Base-by-base conservation (phyloP, 2,888 invertebrate species). In the Macropis europaea region DNA sequence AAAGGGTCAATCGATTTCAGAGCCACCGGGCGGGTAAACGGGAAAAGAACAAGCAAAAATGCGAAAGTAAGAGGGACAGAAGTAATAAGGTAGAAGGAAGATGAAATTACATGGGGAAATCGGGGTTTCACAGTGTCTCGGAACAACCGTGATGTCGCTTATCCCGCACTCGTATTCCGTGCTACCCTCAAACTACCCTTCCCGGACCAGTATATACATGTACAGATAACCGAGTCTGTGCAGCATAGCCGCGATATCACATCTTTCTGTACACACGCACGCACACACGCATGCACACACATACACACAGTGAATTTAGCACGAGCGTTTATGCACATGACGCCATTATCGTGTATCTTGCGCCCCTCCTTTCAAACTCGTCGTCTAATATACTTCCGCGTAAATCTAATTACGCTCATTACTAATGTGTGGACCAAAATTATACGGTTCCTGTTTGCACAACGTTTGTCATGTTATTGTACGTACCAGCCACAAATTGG, bases 261-360 rank as follows among this genome's bases (percentile, higher is more conserved):
- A 52, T 69, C 66, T 66, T 69, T 66, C 57, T 57, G 45, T 22
- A 32, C 40, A 67, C 34, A 43, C 50, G 15, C 54, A 42, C 64
- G 42, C 26, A 17, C 38, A 26, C 50, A n/a, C n/a, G n/a, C n/a
- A n/a, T 57, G 45, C 19, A 32, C 40, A 67, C 34, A 43, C 50
- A 19, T 48, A 42, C 64, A 34, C 26, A 17, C 38, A 26, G 43
- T 32, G 11, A 30, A 30, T 48, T 56, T 30, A 24, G 38, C 30
- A 13, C 48, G 5, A 19, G 22, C 48, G 48, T 64, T 54, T 56
- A 56, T 57, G 56, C 56, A 64, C 52, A 56, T 15, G 36, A 11
- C 45, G 26, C 50, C 24, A 52, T 66, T 57, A 66, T 50, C 66
- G 50, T 57, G 43, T 45, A 52, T 66, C 66, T 52, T 57, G 36